Conservation (phyloP, 2,797 vertebrate genomes). For the Smutsia gigantea region DNA sequence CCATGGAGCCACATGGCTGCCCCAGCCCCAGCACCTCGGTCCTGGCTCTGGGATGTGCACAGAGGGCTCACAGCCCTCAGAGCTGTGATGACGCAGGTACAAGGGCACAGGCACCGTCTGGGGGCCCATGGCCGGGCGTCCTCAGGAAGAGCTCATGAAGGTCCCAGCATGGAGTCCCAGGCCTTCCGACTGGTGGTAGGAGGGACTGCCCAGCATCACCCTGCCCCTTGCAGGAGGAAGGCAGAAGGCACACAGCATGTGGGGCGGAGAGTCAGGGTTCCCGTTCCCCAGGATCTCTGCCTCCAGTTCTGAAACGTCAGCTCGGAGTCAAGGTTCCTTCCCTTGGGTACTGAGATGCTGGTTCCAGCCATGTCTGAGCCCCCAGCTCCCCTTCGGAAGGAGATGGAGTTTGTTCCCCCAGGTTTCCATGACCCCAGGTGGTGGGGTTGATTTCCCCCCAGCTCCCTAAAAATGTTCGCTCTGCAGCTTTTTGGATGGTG, state of each 20-base stretch:
- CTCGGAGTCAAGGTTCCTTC: neutral
- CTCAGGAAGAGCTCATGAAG: no score
- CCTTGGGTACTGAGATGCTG: neutral
- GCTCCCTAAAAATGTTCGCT: neutral
- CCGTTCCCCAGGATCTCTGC: neutral
- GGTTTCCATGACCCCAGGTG: neutral
- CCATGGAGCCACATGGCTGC: neutral
- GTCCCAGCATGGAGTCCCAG: neutral
- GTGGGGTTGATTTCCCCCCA: neutral
- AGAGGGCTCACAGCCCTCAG: neutral
- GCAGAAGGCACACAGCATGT: neutral
- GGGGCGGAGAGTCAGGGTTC: rapidly evolving
- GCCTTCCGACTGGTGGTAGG: neutral
- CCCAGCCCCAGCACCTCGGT: neutral
- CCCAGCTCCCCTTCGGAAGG: neutral
- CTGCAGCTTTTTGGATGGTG: neutral
- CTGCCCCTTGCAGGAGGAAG: rapidly evolving
- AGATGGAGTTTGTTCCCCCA: neutral
- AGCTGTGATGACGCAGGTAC: neutral
- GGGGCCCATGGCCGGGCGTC: rapidly evolving
- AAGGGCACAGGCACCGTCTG: neutral
- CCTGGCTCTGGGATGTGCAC: neutral
- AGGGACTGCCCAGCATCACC: neutral
- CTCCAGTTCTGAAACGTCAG: neutral
- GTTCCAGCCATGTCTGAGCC: neutral